phyloP scores from a whole-genome alignment of 1,140 invertebrate genomes.

The Trissolcus basalis region DNA sequence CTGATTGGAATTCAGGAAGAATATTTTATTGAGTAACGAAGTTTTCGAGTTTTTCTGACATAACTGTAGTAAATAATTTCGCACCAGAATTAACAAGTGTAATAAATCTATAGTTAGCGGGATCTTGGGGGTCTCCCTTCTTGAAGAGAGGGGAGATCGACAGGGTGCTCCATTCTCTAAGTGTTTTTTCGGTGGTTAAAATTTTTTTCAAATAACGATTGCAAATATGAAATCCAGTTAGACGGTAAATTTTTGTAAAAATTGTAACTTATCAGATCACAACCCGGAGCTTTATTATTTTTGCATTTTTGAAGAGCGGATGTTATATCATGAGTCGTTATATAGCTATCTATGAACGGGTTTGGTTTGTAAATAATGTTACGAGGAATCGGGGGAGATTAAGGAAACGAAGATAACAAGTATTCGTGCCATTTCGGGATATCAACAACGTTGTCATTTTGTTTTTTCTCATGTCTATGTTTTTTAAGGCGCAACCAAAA shows the following conservation, averaged over 20 bases:
- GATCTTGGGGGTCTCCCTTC: no score
- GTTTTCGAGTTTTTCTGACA: not conserved
- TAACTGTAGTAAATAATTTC: not conserved
- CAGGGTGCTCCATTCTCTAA: not conserved
- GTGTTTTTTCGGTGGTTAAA: not conserved
- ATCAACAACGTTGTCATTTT: not conserved
- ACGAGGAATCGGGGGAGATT: not conserved
- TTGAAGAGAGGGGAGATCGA: no score
- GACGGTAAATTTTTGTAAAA: slow-evolving; percentile 25
- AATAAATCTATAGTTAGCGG: not conserved
- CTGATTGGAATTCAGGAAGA: not conserved
- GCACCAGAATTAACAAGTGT: not conserved
- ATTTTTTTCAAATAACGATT: slow-evolving; percentile 20
- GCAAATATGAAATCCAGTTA: slow-evolving; percentile 18
- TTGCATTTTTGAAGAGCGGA: slow-evolving; percentile 15
- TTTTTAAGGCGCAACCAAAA: no score
- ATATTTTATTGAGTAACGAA: not conserved
- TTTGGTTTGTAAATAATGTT: not conserved
- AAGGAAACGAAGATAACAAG: not conserved
- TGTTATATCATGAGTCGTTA: slow-evolving; percentile 9
- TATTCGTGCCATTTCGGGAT: not conserved
- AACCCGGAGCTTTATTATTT: slow-evolving; percentile 25
- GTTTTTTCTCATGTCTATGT: not conserved
- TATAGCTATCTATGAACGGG: not conserved
- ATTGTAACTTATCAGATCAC: not conserved